Base-by-base conservation (phyloP, 2,113 vertebrate genomes). In the Suricata suricatta region DNA sequence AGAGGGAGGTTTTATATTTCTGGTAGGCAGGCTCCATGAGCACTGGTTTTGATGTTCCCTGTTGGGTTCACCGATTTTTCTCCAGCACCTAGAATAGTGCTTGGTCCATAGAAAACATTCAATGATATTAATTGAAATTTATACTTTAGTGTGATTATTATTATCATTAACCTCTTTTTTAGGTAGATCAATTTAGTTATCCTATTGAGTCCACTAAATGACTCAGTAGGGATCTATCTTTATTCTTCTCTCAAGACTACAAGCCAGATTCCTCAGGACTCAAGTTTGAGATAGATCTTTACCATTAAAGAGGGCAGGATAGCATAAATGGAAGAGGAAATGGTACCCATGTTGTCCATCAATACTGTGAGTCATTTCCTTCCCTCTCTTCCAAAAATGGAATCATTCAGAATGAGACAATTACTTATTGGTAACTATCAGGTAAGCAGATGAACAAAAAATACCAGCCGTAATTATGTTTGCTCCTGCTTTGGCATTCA, bases 371-470 rank as follows among this genome's bases (percentile, higher is more conserved):
- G 93, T 7, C 0, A 0, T 94, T 95, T 90, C 38, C 90, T 21
- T 93, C 82, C 19, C 92, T 64, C 38, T 41, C 93, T 97, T 96
- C 44, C 91, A 93, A 98, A 96, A 96, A 66, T 82, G 92, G 97
- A 87, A 83, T 97, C 69, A 74, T 97, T 98, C 96, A 98, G 80
- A 64, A 79, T 15, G 68, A 98, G 95, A 80, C 85, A 81, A 41
- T 96, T 95, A 88, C 97, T 96, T 96, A 96, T 96, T 97, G 87
- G 72, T 97, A 97, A 97, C 95, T 98, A 47, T 96, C 96, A 98
- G 97, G 98, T 97, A 98, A 96, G 82, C 88, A 93, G 54, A 83
- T 96, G 97, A 97, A 97, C 88, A 98, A 98, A 99, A 98, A 98
- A 97, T 97, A 97, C 97, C 98, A 98, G 93, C 93, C 95, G 41